Base-by-base conservation (phyloP, 2,113 vertebrate genomes). In the Burhinus oedicnemus region DNA sequence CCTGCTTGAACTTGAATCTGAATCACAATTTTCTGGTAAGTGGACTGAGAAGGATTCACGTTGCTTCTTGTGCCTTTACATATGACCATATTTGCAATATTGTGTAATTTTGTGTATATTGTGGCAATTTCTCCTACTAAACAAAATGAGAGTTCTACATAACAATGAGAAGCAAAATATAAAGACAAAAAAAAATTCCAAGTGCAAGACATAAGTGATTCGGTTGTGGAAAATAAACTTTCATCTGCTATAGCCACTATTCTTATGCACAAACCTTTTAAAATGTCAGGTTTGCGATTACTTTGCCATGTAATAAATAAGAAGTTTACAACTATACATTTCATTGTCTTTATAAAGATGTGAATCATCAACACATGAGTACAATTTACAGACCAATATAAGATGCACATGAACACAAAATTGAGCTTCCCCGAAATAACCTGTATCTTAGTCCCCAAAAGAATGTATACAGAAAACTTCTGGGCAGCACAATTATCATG, bases 351-450 rank as follows among this genome's bases (percentile, higher is more conserved):
- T 69, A 52, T 47, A 40, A 83, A 80, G 15, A 52, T 4, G 26
- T 60, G 58, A 74, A 80, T 65, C n/a, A 70, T 42, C 27, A 71
- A 68, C 19, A 76, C 57, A 12, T 9, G 18, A 79, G 25, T 45
- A 47, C 7, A 34, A 77, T 47, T 47, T 12, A 83, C 9, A 77
- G 29, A 69, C 5, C 26, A 52, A 49, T 19, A 19, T 12, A 70
- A 74, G 47, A 77, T 18, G 34, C 19, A 87, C 13, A 8, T 6
- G 25, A 86, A 32, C 27, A 83, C 10, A 80, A 77, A 94, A 47
- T 0, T 21, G 26, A 89, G 49, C 54, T 83, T 65, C 52, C n/a
- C 7, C 0, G 0, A 80, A 61, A 11, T n/a, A 86, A 71, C 45
- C 19, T 45, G 13, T 47, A 38, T 23, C 40, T 55, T 1, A 45